These are phyloP conservation scores for Drosophila sechellia DNA, from an alignment of 1,140 invertebrate genomes.

Conservation along the genomic window DNA sequence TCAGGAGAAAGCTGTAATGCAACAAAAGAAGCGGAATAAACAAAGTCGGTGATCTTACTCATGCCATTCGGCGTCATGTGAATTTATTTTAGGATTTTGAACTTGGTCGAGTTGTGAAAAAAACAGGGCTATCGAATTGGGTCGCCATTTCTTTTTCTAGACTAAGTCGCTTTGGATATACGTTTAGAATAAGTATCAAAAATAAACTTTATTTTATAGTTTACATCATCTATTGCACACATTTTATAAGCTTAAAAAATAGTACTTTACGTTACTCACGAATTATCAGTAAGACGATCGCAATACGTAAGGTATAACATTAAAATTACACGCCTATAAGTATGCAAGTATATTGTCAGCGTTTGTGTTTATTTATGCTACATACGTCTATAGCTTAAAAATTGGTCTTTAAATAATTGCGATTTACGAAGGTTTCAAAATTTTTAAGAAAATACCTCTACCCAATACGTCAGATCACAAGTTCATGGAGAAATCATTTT, in stretches of 20 bases:
- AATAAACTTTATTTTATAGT: no score
- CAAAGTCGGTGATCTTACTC: slow-evolving; percentile 42
- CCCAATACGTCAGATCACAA: not conserved
- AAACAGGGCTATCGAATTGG: slow-evolving; percentile 11
- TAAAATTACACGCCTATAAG: not conserved
- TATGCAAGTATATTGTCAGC: not conserved
- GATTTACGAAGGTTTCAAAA: no score
- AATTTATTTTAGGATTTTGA: slow-evolving; percentile 26
- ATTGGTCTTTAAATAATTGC: no score
- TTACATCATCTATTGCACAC: no score
- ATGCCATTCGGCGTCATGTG: slow-evolving; percentile 27
- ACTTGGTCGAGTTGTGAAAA: slow-evolving; percentile 24
- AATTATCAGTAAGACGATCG: not conserved
- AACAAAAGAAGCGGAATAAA: slow-evolving; percentile 44
- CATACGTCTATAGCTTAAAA: no score
- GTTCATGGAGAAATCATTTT: not conserved
- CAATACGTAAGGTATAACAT: no score
- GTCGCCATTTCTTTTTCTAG: not conserved
- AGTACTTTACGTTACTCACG: not conserved
- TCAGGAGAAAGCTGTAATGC: slow-evolving; percentile 52
- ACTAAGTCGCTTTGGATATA: not conserved
- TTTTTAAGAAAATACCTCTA: no score
- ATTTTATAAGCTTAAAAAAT: no score
- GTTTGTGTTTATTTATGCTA: no score
- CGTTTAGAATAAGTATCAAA: no score